Conservation (phyloP, 2,888 invertebrate genomes). For the Dolomedes plantarius region DNA sequence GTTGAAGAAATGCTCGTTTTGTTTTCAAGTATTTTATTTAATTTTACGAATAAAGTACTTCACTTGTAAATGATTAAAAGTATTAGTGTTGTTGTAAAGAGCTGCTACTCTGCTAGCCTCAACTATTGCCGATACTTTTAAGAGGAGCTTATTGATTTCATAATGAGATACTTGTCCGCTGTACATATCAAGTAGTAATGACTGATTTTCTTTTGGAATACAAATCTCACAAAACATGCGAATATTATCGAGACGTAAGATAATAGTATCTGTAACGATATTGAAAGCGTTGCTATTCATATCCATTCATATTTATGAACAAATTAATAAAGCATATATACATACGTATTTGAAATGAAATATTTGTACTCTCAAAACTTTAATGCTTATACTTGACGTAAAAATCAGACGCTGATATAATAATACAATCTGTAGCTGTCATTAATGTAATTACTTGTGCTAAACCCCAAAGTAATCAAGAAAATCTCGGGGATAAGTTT, state of each 20-base stretch:
- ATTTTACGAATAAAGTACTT: background rate
- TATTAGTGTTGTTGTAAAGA: conserved; percentile 55
- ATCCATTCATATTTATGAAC: too few species aligned
- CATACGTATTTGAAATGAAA: too few species aligned
- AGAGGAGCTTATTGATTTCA: conserved; percentile 69
- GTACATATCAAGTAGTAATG: conserved; percentile 66
- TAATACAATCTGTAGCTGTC: too few species aligned
- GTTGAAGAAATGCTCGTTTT: conserved; percentile 27
- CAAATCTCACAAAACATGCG: background rate
- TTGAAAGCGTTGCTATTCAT: background rate
- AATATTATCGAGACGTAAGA: background rate
- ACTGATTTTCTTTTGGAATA: background rate
- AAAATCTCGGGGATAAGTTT: too few species aligned
- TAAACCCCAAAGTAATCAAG: too few species aligned
- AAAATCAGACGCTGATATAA: too few species aligned
- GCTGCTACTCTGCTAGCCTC: conserved; percentile 52
- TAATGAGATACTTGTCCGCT: conserved; percentile 53
- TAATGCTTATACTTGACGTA: too few species aligned
- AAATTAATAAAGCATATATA: too few species aligned
- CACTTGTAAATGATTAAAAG: conserved; percentile 36
- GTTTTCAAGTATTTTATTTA: conserved; percentile 18
- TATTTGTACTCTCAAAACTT: too few species aligned
- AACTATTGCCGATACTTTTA: conserved; percentile 69
- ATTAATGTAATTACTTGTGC: too few species aligned
- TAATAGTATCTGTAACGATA: background rate